A percentile compares a stretch with the other conserved stretches of the same genome.
phyloP scores from a whole-genome alignment of 1,140 invertebrate species.

The Hetaerina americana region DNA sequence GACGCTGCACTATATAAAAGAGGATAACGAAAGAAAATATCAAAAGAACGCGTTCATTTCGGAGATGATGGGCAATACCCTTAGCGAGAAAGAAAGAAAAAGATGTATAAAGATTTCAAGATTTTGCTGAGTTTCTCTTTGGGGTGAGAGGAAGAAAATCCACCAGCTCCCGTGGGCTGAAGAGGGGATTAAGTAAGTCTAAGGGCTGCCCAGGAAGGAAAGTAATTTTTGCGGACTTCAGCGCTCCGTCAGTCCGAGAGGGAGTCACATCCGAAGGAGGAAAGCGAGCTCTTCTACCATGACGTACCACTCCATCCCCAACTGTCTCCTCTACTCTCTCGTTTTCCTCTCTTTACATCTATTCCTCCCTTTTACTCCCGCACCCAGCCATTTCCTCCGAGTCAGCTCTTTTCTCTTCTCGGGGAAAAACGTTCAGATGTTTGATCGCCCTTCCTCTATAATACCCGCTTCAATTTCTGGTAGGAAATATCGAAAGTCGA shows the following conservation, averaged over 20 bases:
- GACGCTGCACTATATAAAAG: too few relatives aligned
- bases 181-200: not conserved
- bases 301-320: not conserved
- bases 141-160: not conserved
- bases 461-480: too few relatives aligned
- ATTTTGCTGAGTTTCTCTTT: not conserved
- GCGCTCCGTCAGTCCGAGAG: not conserved
- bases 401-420: not conserved
- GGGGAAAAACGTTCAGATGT: too few relatives aligned
- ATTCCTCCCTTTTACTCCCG: not conserved
- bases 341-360: not conserved
- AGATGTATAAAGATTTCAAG: not conserved
- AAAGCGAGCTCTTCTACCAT: not conserved
- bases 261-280: not conserved
- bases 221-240: not conserved
- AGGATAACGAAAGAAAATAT: too few relatives aligned
- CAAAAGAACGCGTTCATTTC: too few relatives aligned
- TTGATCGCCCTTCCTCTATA: too few relatives aligned
- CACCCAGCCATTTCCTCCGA: not conserved
- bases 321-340: not conserved
- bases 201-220: not conserved
- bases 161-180: not conserved
- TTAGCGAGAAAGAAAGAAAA: too few relatives aligned
- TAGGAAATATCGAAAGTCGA: too few relatives aligned
- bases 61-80: too few relatives aligned